Evolutionary conservation across 2,113 vertebrate species (phyloP).

Genomic region (Grantiella picta): DNA sequence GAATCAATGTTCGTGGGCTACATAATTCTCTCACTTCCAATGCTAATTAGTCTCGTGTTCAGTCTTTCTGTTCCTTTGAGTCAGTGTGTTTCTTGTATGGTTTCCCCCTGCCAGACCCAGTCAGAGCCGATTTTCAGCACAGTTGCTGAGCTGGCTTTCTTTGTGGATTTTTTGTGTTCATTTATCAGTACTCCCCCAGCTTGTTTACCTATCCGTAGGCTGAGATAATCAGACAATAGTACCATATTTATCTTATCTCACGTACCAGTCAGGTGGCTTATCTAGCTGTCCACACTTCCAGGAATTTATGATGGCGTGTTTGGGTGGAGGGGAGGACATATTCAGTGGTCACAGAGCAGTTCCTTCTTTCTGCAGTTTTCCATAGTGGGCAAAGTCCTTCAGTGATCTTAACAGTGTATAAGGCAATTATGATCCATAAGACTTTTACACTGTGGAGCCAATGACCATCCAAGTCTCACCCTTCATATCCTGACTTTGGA

Average conservation of each 20-base stretch:
- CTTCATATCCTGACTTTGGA: neutral
- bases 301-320: neutral
- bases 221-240: neutral
- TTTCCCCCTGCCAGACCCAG: neutral
- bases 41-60: neutral
- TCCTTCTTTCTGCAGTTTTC: neutral
- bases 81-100: neutral
- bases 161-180: neutral
- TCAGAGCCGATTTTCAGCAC: neutral
- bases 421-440: neutral
- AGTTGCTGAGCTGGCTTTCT: neutral
- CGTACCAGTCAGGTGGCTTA: neutral
- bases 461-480: neutral
- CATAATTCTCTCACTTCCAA: neutral
- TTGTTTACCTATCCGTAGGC: neutral
- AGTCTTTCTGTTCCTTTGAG: neutral
- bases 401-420: neutral
- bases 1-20: neutral
- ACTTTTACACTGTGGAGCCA: neutral
- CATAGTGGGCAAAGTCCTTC: neutral
- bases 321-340: too few species aligned
- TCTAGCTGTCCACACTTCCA: neutral
- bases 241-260: neutral
- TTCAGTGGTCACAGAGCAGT: neutral
- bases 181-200: neutral